Percentiles rank a stretch among this genome's conserved stretches.
Conservation (phyloP, 92 coral and sea anemone genomes). For the Umimayanthus chanpuru region DNA sequence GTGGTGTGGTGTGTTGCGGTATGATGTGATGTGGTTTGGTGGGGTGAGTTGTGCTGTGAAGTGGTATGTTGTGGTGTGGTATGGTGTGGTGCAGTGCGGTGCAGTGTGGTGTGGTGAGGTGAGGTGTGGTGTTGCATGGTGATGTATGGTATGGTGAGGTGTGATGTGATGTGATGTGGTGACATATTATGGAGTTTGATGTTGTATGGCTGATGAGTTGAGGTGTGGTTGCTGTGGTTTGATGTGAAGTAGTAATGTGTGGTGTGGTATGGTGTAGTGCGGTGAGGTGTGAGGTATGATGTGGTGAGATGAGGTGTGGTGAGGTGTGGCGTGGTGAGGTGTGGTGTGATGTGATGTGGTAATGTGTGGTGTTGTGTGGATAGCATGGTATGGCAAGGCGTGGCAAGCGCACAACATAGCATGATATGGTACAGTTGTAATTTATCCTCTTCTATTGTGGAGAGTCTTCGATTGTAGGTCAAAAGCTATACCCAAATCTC, state of each 20-base stretch:
- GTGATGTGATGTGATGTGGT: background rate
- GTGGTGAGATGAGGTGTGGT: background rate
- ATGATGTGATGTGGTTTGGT: background rate
- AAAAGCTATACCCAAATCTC: background rate
- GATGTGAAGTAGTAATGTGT: background rate
- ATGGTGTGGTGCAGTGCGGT: background rate
- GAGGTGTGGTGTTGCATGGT: too few relatives aligned
- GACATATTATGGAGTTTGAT: background rate
- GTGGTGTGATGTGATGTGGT: background rate
- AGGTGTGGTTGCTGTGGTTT: too few relatives aligned
- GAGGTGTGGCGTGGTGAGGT: background rate
- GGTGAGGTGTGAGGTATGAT: background rate
- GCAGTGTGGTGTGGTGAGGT: too few relatives aligned
- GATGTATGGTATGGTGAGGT: too few relatives aligned
- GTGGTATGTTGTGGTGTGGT: background rate
- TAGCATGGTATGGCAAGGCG: background rate
- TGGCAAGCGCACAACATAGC: background rate
- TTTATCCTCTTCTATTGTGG: background rate
- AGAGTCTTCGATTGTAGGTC: background rate
- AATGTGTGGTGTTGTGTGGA: background rate
- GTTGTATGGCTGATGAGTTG: background rate
- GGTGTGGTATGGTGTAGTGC: background rate
- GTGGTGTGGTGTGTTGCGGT: background rate
- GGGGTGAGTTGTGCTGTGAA: background rate
- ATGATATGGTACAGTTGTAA: background rate